Evolutionary conservation across 2,888 invertebrate species (phyloP).

Genomic region (Melangyna quadrimaculata): DNA sequence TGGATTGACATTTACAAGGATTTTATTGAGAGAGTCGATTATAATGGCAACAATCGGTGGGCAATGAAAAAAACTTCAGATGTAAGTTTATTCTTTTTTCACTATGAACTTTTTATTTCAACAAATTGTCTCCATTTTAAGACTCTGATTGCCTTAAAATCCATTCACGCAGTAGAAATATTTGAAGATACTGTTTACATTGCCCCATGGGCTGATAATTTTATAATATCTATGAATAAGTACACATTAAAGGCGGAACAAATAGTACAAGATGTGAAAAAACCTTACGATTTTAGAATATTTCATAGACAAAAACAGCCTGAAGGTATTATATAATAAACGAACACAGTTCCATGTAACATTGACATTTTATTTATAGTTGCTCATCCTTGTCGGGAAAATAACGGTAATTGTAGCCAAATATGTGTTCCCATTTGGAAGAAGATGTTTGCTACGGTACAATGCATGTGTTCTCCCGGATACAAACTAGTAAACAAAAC

Average conservation of each 20-base stretch:
- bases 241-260: slow-evolving; percentile 82
- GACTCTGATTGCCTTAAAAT: slow-evolving; percentile 77
- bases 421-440: slow-evolving; percentile 87
- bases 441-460: slow-evolving; percentile 82
- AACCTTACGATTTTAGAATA: slow-evolving; percentile 86
- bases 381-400: slow-evolving; percentile 86
- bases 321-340: slow-evolving; percentile 81
- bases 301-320: slow-evolving; percentile 91
- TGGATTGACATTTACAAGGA: slow-evolving; percentile 92
- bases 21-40: slow-evolving; percentile 89
- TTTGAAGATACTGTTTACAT: slow-evolving; percentile 89
- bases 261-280: slow-evolving; percentile 82
- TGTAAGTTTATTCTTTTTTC: slow-evolving; percentile 74
- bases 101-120: background rate
- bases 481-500: slow-evolving; percentile 84
- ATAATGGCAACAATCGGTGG: slow-evolving; percentile 86
- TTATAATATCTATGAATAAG: slow-evolving; percentile 85
- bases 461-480: slow-evolving; percentile 89
- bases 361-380: slow-evolving; percentile 79
- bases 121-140: slow-evolving; percentile 71
- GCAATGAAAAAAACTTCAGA: slow-evolving; percentile 78
- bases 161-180: slow-evolving; percentile 86
- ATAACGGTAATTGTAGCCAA: slow-evolving; percentile 88
- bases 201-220: slow-evolving; percentile 86
- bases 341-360: background rate